These are phyloP conservation scores for Nematopogon swammerdamellus DNA, from an alignment of 2,888 invertebrate genomes.

Conservation along the genomic window DNA sequence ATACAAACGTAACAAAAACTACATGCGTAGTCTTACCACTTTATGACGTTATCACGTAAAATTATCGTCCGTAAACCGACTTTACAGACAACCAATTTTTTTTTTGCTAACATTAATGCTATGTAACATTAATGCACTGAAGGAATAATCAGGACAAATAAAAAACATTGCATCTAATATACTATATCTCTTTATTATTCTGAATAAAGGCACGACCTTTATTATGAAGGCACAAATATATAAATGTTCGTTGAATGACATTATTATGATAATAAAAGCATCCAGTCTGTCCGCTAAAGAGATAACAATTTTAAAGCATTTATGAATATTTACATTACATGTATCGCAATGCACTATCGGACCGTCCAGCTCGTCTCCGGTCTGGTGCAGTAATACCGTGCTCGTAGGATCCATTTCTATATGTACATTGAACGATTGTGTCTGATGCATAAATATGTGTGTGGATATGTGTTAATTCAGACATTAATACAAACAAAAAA, in stretches of 20 bases:
- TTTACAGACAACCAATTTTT: no score
- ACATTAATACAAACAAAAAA: slow-evolving; percentile 18
- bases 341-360: slow-evolving; percentile 26
- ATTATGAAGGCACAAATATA: slow-evolving; percentile 29
- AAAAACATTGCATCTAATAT: not conserved
- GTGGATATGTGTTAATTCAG: slow-evolving; percentile 19
- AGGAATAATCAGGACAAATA: no score
- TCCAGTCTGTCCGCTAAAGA: slow-evolving; percentile 31
- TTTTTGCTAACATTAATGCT: no score
- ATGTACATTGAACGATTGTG: not conserved
- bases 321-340: slow-evolving; percentile 30
- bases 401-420: not conserved
- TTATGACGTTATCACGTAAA: no score
- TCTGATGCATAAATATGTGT: slow-evolving; percentile 13
- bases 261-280: slow-evolving; percentile 25
- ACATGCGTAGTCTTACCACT: no score
- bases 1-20: no score
- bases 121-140: no score
- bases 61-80: no score
- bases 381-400: slow-evolving; percentile 5
- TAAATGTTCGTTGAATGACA: not conserved
- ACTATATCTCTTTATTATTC: slow-evolving; percentile 17
- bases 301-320: slow-evolving; percentile 23
- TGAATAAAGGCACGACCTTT: slow-evolving; percentile 46
- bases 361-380: slow-evolving; percentile 13